phyloP scores from a whole-genome alignment of 2,797 vertebrate genomes.

The Cercopithecus petaurista region DNA sequence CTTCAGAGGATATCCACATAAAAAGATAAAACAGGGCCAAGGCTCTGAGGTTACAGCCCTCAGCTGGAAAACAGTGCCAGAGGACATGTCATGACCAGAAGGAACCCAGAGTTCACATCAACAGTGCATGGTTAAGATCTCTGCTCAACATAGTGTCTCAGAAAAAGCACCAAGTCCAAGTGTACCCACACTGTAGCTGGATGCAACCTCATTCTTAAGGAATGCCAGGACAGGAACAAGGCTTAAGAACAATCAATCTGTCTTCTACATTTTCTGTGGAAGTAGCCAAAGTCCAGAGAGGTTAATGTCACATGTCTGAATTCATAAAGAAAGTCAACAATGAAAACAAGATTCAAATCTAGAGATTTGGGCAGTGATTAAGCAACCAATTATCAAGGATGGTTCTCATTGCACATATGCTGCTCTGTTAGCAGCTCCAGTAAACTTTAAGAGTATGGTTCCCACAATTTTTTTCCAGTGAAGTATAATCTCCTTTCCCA shows the following conservation, averaged over 20 bases:
- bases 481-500: neutral
- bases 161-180: neutral
- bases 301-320: neutral
- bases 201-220: neutral
- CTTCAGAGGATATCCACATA: neutral
- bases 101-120: neutral
- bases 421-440: neutral
- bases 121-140: neutral
- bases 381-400: neutral
- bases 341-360: neutral
- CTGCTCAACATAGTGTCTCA: neutral
- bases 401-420: fast-evolving
- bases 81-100: neutral
- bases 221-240: neutral
- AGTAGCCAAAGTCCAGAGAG: neutral
- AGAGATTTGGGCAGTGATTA: too few relatives aligned
- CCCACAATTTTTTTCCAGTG: neutral
- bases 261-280: neutral
- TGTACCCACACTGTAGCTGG: too few relatives aligned
- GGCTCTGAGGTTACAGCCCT: neutral
- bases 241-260: neutral
- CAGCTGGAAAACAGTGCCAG: neutral
- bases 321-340: neutral
- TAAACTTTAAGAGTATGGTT: neutral
- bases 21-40: neutral